Percentiles rank a stretch among this genome's conserved stretches.
Evolutionary conservation across 2,888 invertebrate genomes (phyloP).

Genomic region (Cataglyphis rosenhaueri): DNA sequence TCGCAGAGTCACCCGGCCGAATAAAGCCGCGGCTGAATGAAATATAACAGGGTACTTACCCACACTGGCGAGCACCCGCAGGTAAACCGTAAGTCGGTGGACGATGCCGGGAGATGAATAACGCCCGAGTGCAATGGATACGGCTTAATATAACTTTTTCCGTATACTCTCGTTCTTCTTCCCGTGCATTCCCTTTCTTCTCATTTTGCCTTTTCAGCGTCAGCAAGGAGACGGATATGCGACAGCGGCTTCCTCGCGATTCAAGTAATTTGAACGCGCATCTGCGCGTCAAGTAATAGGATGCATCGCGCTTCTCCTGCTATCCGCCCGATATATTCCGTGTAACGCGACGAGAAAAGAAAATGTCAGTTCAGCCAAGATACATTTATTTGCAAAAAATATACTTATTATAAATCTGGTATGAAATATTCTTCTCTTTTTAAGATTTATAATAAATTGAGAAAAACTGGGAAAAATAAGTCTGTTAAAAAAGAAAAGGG

Average conservation of each 20-base stretch:
- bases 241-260: not conserved
- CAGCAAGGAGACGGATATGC: constrained; percentile 24
- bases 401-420: constrained; percentile 6
- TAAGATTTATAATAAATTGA: not conserved
- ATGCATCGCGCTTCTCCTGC: constrained; percentile 28
- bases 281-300: constrained; percentile 35
- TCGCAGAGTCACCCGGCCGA: constrained; percentile 55
- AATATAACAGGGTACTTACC: constrained; percentile 65
- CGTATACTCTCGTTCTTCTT: constrained; percentile 32
- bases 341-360: constrained; percentile 6
- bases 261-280: constrained; percentile 51
- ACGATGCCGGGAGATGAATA: constrained; percentile 47
- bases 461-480: not conserved
- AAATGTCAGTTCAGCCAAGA: not conserved
- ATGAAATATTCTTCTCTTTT: not conserved
- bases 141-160: constrained; percentile 50
- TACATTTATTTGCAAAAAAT: constrained; percentile 8
- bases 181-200: not conserved
- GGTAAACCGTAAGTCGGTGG: constrained; percentile 51
- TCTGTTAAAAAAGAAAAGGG: not conserved
- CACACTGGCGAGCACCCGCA: constrained; percentile 27
- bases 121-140: constrained; percentile 39
- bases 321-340: not conserved
- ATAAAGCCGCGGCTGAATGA: constrained; percentile 54
- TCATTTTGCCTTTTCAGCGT: constrained; percentile 43